Percentiles rank a stretch among this genome's conserved stretches.
These are phyloP conservation scores for Ophioninae sp. DNA, from an alignment of 2,888 invertebrate genomes.

Conservation along the genomic window DNA sequence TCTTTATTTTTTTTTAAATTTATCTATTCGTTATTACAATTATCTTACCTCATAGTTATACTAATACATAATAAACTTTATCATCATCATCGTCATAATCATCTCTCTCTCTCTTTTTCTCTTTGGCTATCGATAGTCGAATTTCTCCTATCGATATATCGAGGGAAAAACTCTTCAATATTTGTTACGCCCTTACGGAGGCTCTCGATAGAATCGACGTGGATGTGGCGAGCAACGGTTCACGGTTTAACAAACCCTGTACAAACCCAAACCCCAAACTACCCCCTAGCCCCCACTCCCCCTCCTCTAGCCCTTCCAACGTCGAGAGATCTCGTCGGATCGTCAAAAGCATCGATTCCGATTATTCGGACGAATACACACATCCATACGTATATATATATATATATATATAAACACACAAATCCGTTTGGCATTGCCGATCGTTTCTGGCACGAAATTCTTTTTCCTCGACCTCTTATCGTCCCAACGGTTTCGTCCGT, in stretches of 20 bases:
- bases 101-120: constrained; percentile 1
- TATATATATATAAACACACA: background rate
- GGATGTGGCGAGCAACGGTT: background rate
- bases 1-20: no score
- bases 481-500: constrained; percentile 38
- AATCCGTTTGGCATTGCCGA: constrained; percentile 36
- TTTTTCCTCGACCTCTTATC: constrained; percentile 7
- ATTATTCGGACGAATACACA: constrained; percentile 48
- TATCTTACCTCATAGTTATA: no score
- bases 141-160: constrained; percentile 21
- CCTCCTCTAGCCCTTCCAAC: background rate
- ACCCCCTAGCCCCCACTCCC: background rate
- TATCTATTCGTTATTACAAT: no score
- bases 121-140: constrained; percentile 10
- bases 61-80: no score
- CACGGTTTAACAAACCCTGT: constrained; percentile 32
- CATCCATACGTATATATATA: background rate
- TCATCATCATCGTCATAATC: no score
- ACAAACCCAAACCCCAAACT: background rate
- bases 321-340: constrained; percentile 40
- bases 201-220: background rate
- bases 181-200: constrained; percentile 43
- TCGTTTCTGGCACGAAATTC: constrained; percentile 61
- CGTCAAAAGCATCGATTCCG: constrained; percentile 63
- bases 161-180: constrained; percentile 30